Base-by-base conservation (phyloP, 2,797 vertebrate genomes). In the Rhodeus uyekii region DNA sequence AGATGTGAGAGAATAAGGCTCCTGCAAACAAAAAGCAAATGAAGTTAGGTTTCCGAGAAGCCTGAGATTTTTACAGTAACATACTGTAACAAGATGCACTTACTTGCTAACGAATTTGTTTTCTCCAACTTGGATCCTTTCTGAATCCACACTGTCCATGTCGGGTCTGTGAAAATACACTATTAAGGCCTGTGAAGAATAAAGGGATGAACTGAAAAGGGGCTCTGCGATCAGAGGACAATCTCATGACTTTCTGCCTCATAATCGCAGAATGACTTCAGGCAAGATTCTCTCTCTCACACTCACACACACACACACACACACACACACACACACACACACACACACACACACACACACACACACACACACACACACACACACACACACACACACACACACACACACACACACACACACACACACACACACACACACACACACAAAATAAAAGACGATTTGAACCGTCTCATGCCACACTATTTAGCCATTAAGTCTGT, bases 41-140 rank as follows among this genome's bases (percentile, higher is more conserved):
- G n/a, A 72, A 3, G 16, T 64, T 24, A 67, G 36, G 7, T 34
- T 75, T n/a, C 42, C 0, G 0, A 53, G 42, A 64, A 42, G 36
- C 14, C 13, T 68, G 24, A 29, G 13, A 67, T 22, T 10, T 67
- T 16, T 39, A 2, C 32, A 22, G n/a, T 27, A 50, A 46, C 58
- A 53, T 8, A 42, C n/a, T n/a, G 13, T 42, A 18, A 9, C 12
- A 46, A 36, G 39, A 71, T 19, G 42, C 18, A 76, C 97, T 95
- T 95, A 99, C 98, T 96, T 99, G 94, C 95, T 95, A 91, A 99
- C 96, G 88, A 94, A 98, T 88, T 96, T 98, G 89, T 96, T 96
- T 85, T 97, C 95, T 82, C 97, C 97, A 0, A 98, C 95, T 84
- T 95, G 96, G 86, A 99, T 95, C 39, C 64, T 64, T 12, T 87